Evolutionary conservation across 1,140 invertebrate species (phyloP), one percentile per base, ranked within the genome.

Genomic region (Rhagoletis zephyria): DNA sequence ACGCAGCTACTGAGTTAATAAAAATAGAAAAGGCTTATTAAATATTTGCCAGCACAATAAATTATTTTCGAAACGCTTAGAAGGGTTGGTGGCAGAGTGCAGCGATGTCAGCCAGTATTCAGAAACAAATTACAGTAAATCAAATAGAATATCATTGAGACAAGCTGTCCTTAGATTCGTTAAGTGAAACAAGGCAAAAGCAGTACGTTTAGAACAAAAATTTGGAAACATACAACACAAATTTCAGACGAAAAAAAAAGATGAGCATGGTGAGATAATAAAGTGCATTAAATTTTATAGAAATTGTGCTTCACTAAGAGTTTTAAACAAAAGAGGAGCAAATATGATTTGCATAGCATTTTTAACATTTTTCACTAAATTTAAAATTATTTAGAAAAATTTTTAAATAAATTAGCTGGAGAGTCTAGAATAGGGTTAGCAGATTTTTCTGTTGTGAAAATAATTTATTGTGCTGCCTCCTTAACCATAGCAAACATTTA

Each of bases 21-120:
- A 56, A 81, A 56, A 81, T 56, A 81, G 5, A 67, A 40, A 67
- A 30, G 12, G 16, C 30, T 67, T 30, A 81, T 81, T 81, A n/a
- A n/a, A n/a, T n/a, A 81, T 81, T 81, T 81, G 67, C 63, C 87
- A 88, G 87, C 87, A 88, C 87, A 88, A 85, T 88, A 88, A 88
- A 88, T 88, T 87, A 81, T 88, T 87, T 87, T 70, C 86, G 51
- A 87, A 87, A 64, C 30, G 48, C 45, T 56, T 6, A 19, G 10
- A n/a, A 48, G 45, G 70, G 42, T 48, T 74, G 48, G 42, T 4
- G 70, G 30, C 12, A 10, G 12, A 70, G 45, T 81, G 19, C 51
- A 81, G 48, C 10, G 67, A 12, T 56, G 19, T 48, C 7, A 56
- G 45, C 19, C 48, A 56, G n/a, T 81, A 30, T n/a, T 5, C 48